phyloP scores from a whole-genome alignment of 2,888 invertebrate genomes.

The Hemithea aestivaria region DNA sequence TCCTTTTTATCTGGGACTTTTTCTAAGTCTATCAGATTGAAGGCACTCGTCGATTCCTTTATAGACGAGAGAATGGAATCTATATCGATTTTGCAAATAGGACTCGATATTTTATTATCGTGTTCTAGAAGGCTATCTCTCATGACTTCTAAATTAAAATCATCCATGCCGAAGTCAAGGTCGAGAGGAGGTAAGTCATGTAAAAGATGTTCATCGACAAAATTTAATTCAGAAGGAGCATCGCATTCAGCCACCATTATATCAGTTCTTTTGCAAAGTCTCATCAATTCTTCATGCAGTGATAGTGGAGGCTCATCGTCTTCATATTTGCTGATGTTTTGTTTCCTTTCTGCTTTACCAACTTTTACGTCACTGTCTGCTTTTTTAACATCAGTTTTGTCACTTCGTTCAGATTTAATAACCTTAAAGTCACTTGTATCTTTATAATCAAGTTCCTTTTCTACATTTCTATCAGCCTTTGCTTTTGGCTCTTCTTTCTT shows the following conservation, averaged over 20 bases:
- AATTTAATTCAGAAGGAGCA: slow-evolving; percentile 62
- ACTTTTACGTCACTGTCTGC: slow-evolving; percentile 24
- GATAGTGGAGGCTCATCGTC: slow-evolving; percentile 45
- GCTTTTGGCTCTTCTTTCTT: slow-evolving; percentile 38
- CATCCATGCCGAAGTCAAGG: slow-evolving; percentile 65
- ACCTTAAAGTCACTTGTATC: too few relatives aligned
- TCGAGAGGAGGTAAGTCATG: slow-evolving; percentile 62
- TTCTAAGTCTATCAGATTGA: slow-evolving; percentile 66
- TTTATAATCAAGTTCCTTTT: slow-evolving; percentile 22
- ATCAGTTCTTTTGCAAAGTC: slow-evolving; percentile 68
- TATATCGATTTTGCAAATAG: slow-evolving; percentile 70
- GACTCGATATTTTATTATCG: slow-evolving; percentile 55
- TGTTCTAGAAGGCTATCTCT: slow-evolving; percentile 64
- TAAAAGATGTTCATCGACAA: slow-evolving; percentile 67
- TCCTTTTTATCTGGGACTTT: slow-evolving; percentile 60
- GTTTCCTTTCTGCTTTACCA: slow-evolving; percentile 13
- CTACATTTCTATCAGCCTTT: slow-evolving; percentile 15
- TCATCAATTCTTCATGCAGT: slow-evolving; percentile 63
- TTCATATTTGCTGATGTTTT: slow-evolving; percentile 16
- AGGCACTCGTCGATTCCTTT: slow-evolving; percentile 62
- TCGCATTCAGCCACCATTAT: slow-evolving; percentile 74
- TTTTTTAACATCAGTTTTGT: too few relatives aligned
- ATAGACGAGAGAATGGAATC: slow-evolving; percentile 68
- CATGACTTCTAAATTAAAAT: slow-evolving; percentile 69
- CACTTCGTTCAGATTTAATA: too few relatives aligned